Base-by-base conservation (phyloP, 2,888 invertebrate species). In the Sarcophaga subvicina region DNA sequence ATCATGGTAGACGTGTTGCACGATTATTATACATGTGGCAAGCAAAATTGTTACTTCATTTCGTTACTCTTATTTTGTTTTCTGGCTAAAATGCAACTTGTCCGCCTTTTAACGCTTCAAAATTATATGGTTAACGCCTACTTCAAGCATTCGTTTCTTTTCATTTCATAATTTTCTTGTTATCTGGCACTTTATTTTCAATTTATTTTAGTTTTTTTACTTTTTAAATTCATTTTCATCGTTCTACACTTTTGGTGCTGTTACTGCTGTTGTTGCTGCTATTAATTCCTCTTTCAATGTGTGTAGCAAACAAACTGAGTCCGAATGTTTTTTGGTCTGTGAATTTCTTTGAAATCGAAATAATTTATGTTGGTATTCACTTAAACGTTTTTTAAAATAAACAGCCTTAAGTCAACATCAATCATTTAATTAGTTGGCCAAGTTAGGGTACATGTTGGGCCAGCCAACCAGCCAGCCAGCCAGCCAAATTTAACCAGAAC, bases 31-130 rank as follows among this genome's bases (percentile, higher is more conserved):
- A 73, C 49, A 66, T 59, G 20, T 54, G 54, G 12, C 17, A 54
- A 54, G 54, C 54, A 54, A 54, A 54, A 54, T 54, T 54, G 54
- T 54, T 54, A 54, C 54, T 54, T 14, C 14, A 12, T 14, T 14
- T 54, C 17, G 17, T 54, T 54, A 14, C 5, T 54, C 12, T 14
- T 54, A 4, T 54, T 54, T 54, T 54, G 12, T 72, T 63, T 77
- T 72, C 77, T 64, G 22, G 72, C 76, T 80, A 67, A 62, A 80
- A 59, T 88, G 67, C 66, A 88, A 85, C 90, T 54, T 92, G 91
- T 91, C 91, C 91, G 91, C 91, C 91, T 86, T 91, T 92, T 91
- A 89, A 89, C 91, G 90, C 91, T 90, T 90, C 85, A 90, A 90
- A 79, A 89, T 90, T 90, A 89, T 89, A 88, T 87, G 84, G 87